Evolutionary conservation across 2,113 vertebrate species (phyloP).

Genomic region (Pollimyrus isidori): DNA sequence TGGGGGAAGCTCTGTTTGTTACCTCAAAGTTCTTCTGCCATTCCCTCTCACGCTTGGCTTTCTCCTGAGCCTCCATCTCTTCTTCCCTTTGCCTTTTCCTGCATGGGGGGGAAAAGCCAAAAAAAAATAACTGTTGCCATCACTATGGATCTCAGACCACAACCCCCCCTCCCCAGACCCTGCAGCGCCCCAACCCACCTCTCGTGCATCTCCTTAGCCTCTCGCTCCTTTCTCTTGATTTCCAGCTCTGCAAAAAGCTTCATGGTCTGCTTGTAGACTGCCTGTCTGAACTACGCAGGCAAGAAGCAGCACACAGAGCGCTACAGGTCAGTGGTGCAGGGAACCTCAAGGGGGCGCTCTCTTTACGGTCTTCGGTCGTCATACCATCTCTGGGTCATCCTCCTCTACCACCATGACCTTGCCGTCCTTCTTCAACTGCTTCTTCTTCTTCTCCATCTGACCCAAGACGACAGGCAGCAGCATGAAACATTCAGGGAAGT

Average conservation of each 20-base stretch:
- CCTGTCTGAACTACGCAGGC: conserved; percentile 78
- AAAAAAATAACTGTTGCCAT: background rate
- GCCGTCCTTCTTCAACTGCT: conserved; percentile 94
- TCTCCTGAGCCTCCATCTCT: conserved; percentile 91
- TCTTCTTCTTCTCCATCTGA: conserved; percentile 92
- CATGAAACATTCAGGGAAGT: background rate
- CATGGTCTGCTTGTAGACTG: conserved; percentile 98
- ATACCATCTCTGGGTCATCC: conserved; percentile 85
- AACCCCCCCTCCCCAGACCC: background rate
- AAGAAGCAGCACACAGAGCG: background rate
- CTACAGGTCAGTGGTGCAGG: background rate
- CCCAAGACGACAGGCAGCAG: background rate
- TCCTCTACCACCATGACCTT: conserved; percentile 78
- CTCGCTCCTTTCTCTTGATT: conserved; percentile 98
- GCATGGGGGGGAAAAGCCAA: background rate
- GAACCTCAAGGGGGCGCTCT: background rate
- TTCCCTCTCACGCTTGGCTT: conserved; percentile 87
- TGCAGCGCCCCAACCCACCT: conserved; percentile 58
- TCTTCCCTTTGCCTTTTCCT: conserved; percentile 96
- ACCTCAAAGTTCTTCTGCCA: conserved; percentile 99
- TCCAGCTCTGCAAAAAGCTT: conserved; percentile 96
- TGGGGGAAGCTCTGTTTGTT: background rate
- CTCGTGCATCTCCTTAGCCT: conserved; percentile 98
- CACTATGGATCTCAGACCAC: background rate
- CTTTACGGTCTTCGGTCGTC: background rate